Evolutionary conservation across 2,888 invertebrate genomes (phyloP).

Genomic region (Xestobium rufovillosum): DNA sequence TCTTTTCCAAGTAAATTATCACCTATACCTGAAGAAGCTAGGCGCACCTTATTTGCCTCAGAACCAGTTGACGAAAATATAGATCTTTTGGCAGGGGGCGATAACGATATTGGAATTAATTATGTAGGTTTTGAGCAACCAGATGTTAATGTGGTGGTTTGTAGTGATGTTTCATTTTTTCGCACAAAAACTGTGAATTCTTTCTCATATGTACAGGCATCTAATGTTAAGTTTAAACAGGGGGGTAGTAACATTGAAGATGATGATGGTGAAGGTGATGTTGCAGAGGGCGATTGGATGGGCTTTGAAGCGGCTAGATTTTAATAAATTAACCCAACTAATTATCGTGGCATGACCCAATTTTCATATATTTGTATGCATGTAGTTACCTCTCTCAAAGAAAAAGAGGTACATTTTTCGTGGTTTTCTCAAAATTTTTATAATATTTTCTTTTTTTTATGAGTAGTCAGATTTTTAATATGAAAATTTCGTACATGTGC

Average conservation of each 20-base stretch:
- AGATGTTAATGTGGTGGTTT: slow-evolving; percentile 29
- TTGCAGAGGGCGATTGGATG: slow-evolving; percentile 39
- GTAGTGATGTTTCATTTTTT: slow-evolving; percentile 31
- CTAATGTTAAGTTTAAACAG: slow-evolving; percentile 26
- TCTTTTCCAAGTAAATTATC: slow-evolving; percentile 22
- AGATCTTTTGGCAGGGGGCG: slow-evolving; percentile 22
- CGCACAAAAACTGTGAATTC: slow-evolving; percentile 27
- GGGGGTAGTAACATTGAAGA: slow-evolving; percentile 7
- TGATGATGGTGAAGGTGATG: slow-evolving; percentile 11
- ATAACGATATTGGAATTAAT: slow-evolving; percentile 12
- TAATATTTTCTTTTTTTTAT: too few relatives aligned
- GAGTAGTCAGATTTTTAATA: too few relatives aligned
- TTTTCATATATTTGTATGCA: too few relatives aligned
- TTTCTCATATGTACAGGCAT: slow-evolving; percentile 28
- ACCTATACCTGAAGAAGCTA: slow-evolving; percentile 36
- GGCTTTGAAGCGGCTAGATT: slow-evolving; percentile 40
- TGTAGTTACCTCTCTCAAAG: too few relatives aligned
- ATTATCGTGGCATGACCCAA: too few relatives aligned
- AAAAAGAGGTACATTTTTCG: too few relatives aligned
- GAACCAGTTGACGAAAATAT: not conserved
- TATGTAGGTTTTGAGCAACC: slow-evolving; percentile 28
- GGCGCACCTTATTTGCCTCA: slow-evolving; percentile 26
- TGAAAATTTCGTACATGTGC: too few relatives aligned
- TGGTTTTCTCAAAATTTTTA: too few relatives aligned
- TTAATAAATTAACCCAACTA: too few relatives aligned